Conservation (phyloP, 1,140 invertebrate genomes). For the Trichonephila clavata region DNA sequence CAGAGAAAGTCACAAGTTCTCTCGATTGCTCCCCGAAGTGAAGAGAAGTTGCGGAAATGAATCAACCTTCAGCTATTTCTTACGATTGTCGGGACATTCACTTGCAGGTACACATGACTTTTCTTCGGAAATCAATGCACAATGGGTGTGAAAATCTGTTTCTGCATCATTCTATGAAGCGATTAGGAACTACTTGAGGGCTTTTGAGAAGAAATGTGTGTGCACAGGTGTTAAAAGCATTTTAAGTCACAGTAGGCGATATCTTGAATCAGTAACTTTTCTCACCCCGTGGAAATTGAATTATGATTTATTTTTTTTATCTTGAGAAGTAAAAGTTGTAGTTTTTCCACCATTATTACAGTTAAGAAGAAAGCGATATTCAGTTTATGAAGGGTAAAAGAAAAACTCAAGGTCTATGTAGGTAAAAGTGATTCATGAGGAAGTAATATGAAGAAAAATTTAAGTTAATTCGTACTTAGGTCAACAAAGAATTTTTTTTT, state of each 20-base stretch:
- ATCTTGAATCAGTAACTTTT: neutral
- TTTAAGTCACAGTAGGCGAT: neutral
- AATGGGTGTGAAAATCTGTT: neutral
- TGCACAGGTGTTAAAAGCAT: neutral
- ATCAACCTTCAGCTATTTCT: conserved; percentile 24
- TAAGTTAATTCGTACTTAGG: no score
- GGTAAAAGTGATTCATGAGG: no score
- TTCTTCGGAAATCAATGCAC: conserved; percentile 35
- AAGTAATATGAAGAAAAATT: no score
- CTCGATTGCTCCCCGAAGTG: conserved; percentile 24
- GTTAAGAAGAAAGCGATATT: no score
- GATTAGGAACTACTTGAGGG: neutral
- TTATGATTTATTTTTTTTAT: neutral
- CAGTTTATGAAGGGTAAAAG: no score
- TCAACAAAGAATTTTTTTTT: no score
- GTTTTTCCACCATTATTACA: no score
- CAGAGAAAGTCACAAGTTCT: conserved; percentile 59
- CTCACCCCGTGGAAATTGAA: neutral
- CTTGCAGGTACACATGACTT: conserved; percentile 32
- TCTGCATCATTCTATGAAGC: neutral
- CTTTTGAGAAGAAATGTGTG: neutral
- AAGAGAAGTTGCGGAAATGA: conserved; percentile 65
- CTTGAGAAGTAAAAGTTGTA: no score
- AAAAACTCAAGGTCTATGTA: no score
- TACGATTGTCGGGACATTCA: conserved; percentile 47